A percentile compares a stretch with the other conserved stretches of the same genome.
phyloP scores from a whole-genome alignment of 1,140 invertebrate genomes.

The Brachystomella parvula region DNA sequence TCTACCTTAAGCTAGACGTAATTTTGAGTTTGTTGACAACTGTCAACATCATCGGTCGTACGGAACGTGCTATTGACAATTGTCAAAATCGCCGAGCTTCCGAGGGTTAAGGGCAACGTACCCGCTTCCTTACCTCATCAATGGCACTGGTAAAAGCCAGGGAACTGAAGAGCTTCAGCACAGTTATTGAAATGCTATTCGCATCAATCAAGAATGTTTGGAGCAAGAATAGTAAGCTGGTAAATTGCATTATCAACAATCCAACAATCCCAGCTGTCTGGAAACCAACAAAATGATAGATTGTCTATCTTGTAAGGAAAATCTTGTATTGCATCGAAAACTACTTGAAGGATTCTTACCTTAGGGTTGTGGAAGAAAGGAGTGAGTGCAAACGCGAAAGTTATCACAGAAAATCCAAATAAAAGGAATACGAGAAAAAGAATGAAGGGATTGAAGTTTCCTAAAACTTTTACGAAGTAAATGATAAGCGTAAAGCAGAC shows the following conservation, averaged over 20 bases:
- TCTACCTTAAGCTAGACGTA: neutral
- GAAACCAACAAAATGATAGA: conserved; percentile 15
- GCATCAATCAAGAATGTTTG: conserved; percentile 64
- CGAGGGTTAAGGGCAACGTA: too few relatives aligned
- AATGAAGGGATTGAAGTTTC: conserved; percentile 65
- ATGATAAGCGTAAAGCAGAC: conserved; percentile 62
- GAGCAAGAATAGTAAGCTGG: conserved; percentile 69
- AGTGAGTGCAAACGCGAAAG: conserved; percentile 72
- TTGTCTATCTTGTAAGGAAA: neutral
- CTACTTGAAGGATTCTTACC: conserved; percentile 51
- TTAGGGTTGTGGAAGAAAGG: conserved; percentile 77
- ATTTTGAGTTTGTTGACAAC: too few relatives aligned
- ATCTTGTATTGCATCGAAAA: neutral
- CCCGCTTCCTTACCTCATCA: conserved; percentile 60
- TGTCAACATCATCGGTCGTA: too few relatives aligned
- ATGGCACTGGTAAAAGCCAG: conserved; percentile 73
- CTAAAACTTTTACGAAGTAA: conserved; percentile 62
- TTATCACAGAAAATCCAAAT: conserved; percentile 72
- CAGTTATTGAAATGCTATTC: conserved; percentile 58
- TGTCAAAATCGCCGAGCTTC: too few relatives aligned
- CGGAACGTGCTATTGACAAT: too few relatives aligned
- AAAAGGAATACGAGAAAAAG: conserved; percentile 69
- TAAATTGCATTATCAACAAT: conserved; percentile 64
- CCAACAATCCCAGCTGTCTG: conserved; percentile 71
- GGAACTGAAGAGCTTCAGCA: conserved; percentile 68